Percentiles rank a stretch among this genome's conserved stretches.
Conservation (phyloP, 2,113 vertebrate genomes). For the Aegithalos caudatus region DNA sequence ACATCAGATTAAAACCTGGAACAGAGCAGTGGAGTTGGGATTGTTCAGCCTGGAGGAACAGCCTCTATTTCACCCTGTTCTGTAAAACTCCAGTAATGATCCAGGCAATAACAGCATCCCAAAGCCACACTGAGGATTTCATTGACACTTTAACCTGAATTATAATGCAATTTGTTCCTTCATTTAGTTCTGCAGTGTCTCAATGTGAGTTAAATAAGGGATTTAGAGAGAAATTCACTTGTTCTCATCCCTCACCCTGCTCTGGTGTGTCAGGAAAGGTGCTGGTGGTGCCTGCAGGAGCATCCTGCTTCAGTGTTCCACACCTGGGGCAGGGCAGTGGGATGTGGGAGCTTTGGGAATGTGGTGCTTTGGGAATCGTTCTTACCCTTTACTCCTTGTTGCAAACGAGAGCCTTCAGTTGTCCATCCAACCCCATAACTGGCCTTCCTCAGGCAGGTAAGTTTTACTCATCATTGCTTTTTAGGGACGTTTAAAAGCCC, state of each 20-base stretch:
- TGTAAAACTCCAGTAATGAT: not conserved
- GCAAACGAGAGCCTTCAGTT: not conserved
- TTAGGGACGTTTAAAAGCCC: not conserved
- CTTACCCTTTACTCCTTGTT: not conserved
- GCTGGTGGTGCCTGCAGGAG: not conserved
- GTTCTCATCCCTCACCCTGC: not conserved
- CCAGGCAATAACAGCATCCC: not conserved
- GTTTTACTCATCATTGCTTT: not conserved
- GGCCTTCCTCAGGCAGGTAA: rapidly evolving
- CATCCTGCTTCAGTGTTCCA: not conserved
- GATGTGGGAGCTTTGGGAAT: not conserved
- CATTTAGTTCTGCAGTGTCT: not conserved
- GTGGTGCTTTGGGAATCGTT: not conserved
- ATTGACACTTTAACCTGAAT: not conserved
- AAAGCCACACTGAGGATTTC: not conserved
- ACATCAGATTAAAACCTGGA: not conserved
- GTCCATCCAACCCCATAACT: rapidly evolving
- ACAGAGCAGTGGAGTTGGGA: not conserved
- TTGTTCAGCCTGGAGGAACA: not conserved
- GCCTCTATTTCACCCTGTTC: not conserved
- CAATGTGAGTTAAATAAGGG: not conserved
- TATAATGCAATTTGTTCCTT: not conserved
- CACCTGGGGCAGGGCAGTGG: not conserved
- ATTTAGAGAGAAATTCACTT: not conserved
- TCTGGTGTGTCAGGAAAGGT: not conserved